These are phyloP conservation scores for Tenthredo distinguenda DNA, from an alignment of 2,888 invertebrate species.

Conservation along the genomic window DNA sequence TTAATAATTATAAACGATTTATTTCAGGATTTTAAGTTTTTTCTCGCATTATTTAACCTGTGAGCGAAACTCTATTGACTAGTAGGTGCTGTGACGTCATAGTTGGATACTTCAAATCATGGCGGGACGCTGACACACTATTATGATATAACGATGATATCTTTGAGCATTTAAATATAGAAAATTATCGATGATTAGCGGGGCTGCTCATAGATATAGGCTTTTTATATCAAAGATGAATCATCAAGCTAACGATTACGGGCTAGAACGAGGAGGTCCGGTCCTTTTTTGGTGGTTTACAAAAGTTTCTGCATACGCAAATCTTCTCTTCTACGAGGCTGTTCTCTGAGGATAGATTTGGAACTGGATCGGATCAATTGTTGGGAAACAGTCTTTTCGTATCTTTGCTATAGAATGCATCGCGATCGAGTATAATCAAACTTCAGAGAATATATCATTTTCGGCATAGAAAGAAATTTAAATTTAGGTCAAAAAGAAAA, in stretches of 20 bases:
- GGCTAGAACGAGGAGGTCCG: slow-evolving; percentile 54
- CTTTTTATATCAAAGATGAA: not conserved
- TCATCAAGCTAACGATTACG: not conserved
- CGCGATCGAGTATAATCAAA: not conserved
- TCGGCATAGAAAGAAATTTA: not conserved
- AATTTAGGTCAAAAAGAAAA: not conserved
- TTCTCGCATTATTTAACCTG: not conserved
- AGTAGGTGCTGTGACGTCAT: not conserved
- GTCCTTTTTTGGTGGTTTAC: slow-evolving; percentile 79
- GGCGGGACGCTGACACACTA: slow-evolving; percentile 24
- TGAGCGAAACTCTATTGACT: not conserved
- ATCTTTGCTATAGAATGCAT: not conserved
- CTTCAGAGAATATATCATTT: not conserved
- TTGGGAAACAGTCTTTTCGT: not conserved
- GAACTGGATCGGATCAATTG: not conserved
- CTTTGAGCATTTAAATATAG: not conserved
- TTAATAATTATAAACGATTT: not conserved
- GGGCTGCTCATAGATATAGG: not conserved
- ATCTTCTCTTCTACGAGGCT: not conserved
- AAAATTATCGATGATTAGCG: not conserved
- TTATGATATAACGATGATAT: no score
- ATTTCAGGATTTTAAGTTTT: not conserved
- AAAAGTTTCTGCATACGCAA: slow-evolving; percentile 78
- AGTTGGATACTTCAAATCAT: not conserved
- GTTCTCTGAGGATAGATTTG: not conserved